phyloP scores from a whole-genome alignment of 2,113 vertebrate genomes.

The Chionis minor region DNA sequence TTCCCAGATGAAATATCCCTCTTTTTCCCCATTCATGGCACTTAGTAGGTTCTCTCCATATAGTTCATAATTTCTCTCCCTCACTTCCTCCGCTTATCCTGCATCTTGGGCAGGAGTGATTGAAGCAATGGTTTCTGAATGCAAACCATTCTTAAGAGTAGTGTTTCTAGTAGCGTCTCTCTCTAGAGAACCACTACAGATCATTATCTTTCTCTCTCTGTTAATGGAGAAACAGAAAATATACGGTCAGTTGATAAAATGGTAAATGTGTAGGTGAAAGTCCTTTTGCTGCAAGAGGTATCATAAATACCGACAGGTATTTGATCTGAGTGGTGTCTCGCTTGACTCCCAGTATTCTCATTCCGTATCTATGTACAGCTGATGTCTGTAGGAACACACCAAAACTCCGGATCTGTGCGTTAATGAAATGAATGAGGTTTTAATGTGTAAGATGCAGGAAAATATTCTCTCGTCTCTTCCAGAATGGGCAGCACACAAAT shows the following conservation, averaged over 20 bases:
- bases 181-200: background rate
- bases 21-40: background rate
- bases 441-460: background rate
- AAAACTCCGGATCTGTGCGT: background rate
- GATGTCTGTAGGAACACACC: background rate
- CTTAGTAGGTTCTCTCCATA: background rate
- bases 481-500: background rate
- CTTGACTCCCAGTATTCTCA: background rate
- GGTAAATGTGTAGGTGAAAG: background rate
- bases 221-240: constrained; percentile 29
- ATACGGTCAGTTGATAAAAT: background rate
- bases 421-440: background rate
- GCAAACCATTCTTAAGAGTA: constrained; percentile 10
- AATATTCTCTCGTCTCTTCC: background rate
- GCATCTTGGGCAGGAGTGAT: background rate
- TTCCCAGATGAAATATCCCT: constrained; percentile 9
- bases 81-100: background rate
- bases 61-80: background rate
- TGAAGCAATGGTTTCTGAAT: constrained; percentile 4
- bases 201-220: background rate
- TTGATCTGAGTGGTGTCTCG: background rate
- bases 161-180: background rate
- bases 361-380: background rate
- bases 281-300: background rate
- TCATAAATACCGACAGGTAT: background rate